Conservation (phyloP, 2,113 vertebrate species). For the Crotalus horridus region DNA sequence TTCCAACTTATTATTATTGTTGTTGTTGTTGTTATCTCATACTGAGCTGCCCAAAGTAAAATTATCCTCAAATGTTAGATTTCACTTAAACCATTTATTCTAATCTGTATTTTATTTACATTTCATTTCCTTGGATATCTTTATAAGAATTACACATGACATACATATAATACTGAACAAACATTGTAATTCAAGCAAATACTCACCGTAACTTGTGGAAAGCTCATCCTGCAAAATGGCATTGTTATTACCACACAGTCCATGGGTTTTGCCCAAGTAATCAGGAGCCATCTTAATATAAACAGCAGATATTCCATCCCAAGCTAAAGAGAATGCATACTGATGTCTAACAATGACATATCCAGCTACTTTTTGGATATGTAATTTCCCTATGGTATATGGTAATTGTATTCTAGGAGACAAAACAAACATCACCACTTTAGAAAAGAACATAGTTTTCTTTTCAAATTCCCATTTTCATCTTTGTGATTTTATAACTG, state of each 20-base stretch:
- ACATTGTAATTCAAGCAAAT: not conserved
- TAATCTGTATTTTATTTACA: not conserved
- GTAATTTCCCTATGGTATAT: constrained; percentile 73
- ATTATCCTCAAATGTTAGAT: not conserved
- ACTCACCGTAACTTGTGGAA: constrained; percentile 88
- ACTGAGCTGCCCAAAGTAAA: not conserved
- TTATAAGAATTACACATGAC: not conserved
- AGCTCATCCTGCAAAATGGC: constrained; percentile 88
- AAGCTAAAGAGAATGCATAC: constrained; percentile 88
- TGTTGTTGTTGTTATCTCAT: not conserved
- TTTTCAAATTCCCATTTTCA: not conserved
- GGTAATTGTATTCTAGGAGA: constrained; percentile 80
- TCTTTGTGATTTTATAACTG: not conserved
- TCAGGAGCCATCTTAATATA: constrained; percentile 94
- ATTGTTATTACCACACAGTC: constrained; percentile 94
- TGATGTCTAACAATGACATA: constrained; percentile 83
- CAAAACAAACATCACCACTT: not conserved
- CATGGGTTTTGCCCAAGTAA: constrained; percentile 84
- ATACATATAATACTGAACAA: not conserved
- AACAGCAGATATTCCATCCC: constrained; percentile 85
- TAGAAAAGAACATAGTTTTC: not conserved
- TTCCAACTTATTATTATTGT: too few relatives aligned
- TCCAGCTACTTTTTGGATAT: constrained; percentile 81
- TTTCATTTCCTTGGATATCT: not conserved
- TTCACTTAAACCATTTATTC: not conserved